phyloP scores from a whole-genome alignment of 2,888 invertebrate genomes.

The Nomada ferruginata region DNA sequence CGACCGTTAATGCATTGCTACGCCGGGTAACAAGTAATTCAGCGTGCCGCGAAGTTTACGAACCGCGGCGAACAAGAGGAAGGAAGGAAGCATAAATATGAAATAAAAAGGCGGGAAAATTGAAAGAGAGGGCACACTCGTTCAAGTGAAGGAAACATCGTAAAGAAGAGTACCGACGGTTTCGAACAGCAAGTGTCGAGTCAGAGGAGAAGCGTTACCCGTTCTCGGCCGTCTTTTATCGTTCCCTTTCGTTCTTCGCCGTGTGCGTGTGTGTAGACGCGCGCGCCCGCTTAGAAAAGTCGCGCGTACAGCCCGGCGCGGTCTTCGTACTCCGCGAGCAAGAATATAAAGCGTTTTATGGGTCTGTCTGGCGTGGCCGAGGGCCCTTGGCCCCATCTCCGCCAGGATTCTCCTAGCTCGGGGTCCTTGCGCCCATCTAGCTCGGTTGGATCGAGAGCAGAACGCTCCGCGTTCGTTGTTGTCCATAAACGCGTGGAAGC shows the following conservation, averaged over 20 bases:
- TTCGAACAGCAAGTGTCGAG: background rate
- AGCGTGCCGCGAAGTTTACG: too few relatives aligned
- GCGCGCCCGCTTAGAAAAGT: slow-evolving; percentile 58
- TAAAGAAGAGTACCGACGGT: background rate
- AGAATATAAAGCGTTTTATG: slow-evolving; percentile 73
- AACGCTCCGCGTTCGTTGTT: slow-evolving; percentile 35
- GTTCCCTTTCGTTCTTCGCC: slow-evolving; percentile 57
- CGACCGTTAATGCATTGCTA: too few relatives aligned
- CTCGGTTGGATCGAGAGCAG: slow-evolving; percentile 58
- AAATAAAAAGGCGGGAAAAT: background rate
- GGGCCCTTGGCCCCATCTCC: slow-evolving; percentile 60
- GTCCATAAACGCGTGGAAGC: slow-evolving; percentile 59
- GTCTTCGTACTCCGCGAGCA: slow-evolving; percentile 45
- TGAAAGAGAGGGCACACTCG: too few relatives aligned
- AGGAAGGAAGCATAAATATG: too few relatives aligned
- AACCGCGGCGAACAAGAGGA: too few relatives aligned
- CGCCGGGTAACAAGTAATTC: too few relatives aligned
- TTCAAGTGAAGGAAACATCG: too few relatives aligned
- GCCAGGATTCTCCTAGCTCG: slow-evolving; percentile 23
- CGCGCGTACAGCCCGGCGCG: slow-evolving; percentile 42
- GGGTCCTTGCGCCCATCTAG: slow-evolving; percentile 67
- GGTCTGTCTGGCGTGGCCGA: slow-evolving; percentile 62
- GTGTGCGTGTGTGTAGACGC: slow-evolving; percentile 15
- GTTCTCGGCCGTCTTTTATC: background rate
- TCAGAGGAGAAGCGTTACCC: slow-evolving; percentile 24